phyloP scores from a whole-genome alignment of 2,113 vertebrate genomes.

The Nothobranchius kuhntae region DNA sequence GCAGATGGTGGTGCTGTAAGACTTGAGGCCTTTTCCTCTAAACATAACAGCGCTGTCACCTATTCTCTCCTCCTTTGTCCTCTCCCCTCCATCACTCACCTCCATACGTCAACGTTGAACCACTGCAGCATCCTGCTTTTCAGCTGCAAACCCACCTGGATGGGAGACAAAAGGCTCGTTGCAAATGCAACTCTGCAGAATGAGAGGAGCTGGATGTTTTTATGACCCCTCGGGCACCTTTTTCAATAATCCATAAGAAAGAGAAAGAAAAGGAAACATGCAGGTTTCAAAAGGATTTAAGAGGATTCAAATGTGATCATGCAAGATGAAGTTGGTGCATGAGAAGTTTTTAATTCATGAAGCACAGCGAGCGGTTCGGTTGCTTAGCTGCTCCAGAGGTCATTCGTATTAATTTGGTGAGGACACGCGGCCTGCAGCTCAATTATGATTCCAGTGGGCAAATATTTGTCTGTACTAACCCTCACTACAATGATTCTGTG shows the following conservation, averaged over 20 bases:
- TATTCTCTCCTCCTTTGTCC: constrained; percentile 74
- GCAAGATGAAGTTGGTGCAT: constrained; percentile 19
- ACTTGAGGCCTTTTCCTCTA: constrained; percentile 56
- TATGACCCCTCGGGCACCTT: neutral
- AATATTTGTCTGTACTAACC: constrained; percentile 79
- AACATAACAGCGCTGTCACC: constrained; percentile 71
- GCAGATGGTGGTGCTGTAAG: constrained; percentile 80
- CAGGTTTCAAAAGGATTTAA: constrained; percentile 2
- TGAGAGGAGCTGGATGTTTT: constrained; percentile 2
- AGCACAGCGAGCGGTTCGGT: constrained; percentile 27
- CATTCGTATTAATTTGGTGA: constrained; percentile 77
- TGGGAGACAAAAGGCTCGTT: neutral
- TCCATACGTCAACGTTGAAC: constrained; percentile 58
- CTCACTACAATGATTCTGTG: constrained; percentile 74
- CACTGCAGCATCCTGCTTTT: constrained; percentile 63
- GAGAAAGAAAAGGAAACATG: neutral
- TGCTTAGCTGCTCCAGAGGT: constrained; percentile 57
- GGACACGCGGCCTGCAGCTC: constrained; percentile 69
- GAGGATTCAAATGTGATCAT: constrained; percentile 9
- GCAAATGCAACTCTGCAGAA: neutral
- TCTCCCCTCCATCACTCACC: constrained; percentile 73
- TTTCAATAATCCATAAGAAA: neutral
- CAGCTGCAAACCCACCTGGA: constrained; percentile 8
- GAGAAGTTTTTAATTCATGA: constrained; percentile 8
- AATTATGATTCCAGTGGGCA: constrained; percentile 79